These are phyloP conservation scores for Protaetia brevitarsis DNA, from an alignment of 1,140 invertebrate species.

Conservation along the genomic window DNA sequence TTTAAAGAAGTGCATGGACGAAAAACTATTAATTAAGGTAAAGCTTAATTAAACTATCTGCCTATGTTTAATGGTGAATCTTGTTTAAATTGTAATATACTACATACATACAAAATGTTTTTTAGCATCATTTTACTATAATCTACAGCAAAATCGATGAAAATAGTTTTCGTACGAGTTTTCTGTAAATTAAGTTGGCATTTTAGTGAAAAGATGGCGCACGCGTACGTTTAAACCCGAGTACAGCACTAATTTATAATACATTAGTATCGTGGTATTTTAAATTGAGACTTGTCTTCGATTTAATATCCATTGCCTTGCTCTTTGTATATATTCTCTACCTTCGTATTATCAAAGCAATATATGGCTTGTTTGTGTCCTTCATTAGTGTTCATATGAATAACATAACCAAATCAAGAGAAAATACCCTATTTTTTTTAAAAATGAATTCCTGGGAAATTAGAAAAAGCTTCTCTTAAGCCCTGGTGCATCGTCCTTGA, in stretches of 20 bases:
- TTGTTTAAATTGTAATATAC: too few relatives aligned
- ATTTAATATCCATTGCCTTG: neutral
- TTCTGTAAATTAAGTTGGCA: too few relatives aligned
- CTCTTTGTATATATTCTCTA: neutral
- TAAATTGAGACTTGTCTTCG: neutral
- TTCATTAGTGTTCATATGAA: neutral
- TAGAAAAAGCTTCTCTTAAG: too few relatives aligned
- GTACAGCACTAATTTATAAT: neutral
- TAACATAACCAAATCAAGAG: too few relatives aligned
- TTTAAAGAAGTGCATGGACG: constrained; percentile 61
- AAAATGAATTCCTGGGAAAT: too few relatives aligned
- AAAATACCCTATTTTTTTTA: too few relatives aligned
- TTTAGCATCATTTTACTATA: too few relatives aligned
- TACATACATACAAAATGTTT: too few relatives aligned
- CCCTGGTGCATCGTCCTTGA: constrained; percentile 6
- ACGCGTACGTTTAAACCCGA: neutral
- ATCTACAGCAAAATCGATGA: too few relatives aligned
- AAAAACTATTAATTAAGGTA: constrained; percentile 63
- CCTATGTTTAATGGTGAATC: too few relatives aligned
- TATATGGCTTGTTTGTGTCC: constrained; percentile 4
- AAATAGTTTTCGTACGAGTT: too few relatives aligned
- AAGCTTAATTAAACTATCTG: neutral
- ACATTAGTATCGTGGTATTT: neutral
- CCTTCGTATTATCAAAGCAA: constrained; percentile 15
- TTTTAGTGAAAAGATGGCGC: neutral